These are phyloP conservation scores for Silurus meridionalis DNA, from an alignment of 2,113 vertebrate genomes.

Conservation along the genomic window DNA sequence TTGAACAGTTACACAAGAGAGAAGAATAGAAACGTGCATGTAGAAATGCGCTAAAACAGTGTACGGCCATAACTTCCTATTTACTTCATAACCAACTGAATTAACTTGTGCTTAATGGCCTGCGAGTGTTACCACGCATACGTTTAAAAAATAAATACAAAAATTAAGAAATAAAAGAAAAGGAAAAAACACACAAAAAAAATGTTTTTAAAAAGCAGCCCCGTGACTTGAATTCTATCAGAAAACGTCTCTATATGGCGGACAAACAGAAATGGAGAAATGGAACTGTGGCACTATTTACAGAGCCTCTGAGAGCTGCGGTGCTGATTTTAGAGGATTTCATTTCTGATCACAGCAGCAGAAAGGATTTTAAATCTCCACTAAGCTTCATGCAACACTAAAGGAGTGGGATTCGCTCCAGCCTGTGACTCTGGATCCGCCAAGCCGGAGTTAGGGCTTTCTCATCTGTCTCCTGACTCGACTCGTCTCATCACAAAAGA, in stretches of 20 bases:
- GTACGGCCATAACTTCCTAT: conserved; percentile 8
- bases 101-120: conserved; percentile 20
- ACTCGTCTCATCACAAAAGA: not conserved
- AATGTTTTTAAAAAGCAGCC: too few relatives aligned
- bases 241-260: not conserved
- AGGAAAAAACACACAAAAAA: not conserved
- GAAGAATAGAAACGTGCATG: not conserved
- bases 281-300: conserved; percentile 1
- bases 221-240: conserved; percentile 1
- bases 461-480: not conserved
- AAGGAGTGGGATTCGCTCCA: conserved; percentile 19
- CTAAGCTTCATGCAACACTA: not conserved
- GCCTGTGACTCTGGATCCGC: conserved; percentile 19
- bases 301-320: conserved; percentile 4
- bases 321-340: not conserved
- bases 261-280: conserved; percentile 14
- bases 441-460: not conserved
- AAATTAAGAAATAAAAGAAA: not conserved
- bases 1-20: not conserved
- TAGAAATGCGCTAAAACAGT: not conserved
- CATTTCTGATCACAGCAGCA: conserved; percentile 21
- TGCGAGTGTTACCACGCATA: not conserved
- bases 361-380: not conserved
- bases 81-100: conserved; percentile 39
- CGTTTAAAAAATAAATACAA: not conserved